phyloP scores from a whole-genome alignment of 2,797 vertebrate species.

The Pipistrellus nathusii region DNA sequence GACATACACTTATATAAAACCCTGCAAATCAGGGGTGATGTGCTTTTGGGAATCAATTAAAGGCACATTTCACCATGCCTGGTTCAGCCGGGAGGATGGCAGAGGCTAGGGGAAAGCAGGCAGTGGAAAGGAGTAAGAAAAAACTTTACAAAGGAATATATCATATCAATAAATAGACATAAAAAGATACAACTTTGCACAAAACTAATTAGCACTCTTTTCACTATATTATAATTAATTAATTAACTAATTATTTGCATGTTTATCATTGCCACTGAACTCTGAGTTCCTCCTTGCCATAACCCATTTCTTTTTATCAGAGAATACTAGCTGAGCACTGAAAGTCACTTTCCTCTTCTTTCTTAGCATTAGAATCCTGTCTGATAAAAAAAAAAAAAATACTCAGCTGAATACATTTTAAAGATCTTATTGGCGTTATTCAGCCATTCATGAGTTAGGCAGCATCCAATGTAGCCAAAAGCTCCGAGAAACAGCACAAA shows the following conservation, averaged over 20 bases:
- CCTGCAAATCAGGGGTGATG: not conserved
- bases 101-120: not conserved
- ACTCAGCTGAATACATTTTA: not conserved
- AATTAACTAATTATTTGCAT: not conserved
- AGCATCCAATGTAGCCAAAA: not conserved
- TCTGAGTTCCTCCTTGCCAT: not conserved
- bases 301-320: not conserved
- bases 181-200: not conserved
- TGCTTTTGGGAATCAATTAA: not conserved
- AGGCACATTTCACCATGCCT: not conserved
- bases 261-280: not conserved
- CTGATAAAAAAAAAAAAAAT: not conserved
- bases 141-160: not conserved
- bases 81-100: not conserved
- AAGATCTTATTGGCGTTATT: not conserved
- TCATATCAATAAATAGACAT: not conserved
- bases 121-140: not conserved
- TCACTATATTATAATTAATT: not conserved
- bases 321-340: not conserved
- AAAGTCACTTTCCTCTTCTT: not conserved
- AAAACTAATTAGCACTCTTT: not conserved
- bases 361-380: conserved; percentile 27
- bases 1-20: not conserved
- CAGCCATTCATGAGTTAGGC: not conserved
- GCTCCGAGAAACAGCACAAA: not conserved